These are phyloP conservation scores for Diaperis boleti DNA, from an alignment of 2,888 invertebrate species.

Conservation along the genomic window DNA sequence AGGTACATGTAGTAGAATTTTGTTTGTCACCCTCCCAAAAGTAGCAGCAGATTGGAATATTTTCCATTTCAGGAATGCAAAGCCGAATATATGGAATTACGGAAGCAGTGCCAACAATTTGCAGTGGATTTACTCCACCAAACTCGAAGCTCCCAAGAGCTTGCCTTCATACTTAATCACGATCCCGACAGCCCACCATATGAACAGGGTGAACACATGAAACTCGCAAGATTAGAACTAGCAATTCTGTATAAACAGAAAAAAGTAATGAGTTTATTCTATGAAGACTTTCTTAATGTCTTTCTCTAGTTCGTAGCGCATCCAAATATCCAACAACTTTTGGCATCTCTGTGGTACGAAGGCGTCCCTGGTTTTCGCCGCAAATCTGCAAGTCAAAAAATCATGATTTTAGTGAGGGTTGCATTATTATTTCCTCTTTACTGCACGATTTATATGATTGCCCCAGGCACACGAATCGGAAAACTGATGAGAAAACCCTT, in stretches of 20 bases:
- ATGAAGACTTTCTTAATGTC: neutral
- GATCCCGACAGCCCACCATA: constrained; percentile 80
- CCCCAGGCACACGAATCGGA: constrained; percentile 84
- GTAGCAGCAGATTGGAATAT: neutral
- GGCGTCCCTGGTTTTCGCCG: constrained; percentile 94
- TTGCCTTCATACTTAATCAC: constrained; percentile 94
- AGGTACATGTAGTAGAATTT: no score
- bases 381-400: constrained; percentile 79
- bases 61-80: constrained; percentile 74
- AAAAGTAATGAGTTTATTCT: constrained; percentile 71
- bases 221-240: constrained; percentile 85
- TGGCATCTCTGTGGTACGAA: constrained; percentile 95
- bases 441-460: constrained; percentile 85
- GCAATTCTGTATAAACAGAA: constrained; percentile 97
- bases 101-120: constrained; percentile 89
- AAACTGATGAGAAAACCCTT: constrained; percentile 92
- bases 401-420: constrained; percentile 78
- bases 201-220: constrained; percentile 85
- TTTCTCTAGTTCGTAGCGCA: constrained; percentile 72
- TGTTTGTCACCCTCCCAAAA: no score
- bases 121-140: constrained; percentile 93
- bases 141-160: constrained; percentile 90
- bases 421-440: constrained; percentile 90
- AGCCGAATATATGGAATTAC: constrained; percentile 87
- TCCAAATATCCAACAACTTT: constrained; percentile 92